Base-by-base conservation (phyloP, 2,888 invertebrate genomes). In the Chloroclysta siterata region DNA sequence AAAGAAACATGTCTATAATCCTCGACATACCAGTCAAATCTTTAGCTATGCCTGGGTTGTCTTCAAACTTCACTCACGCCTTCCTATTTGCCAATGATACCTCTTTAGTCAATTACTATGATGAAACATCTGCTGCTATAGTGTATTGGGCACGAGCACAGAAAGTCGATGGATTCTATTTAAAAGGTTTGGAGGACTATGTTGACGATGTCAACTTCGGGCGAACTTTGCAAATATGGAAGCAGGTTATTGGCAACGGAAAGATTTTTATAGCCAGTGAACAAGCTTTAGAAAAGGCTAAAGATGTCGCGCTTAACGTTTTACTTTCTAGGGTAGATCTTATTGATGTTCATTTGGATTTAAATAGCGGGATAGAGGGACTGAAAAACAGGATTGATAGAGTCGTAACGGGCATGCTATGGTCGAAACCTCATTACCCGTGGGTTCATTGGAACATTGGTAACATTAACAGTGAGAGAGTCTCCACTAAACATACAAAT, bases 121-220 rank as follows among this genome's bases (percentile, higher is more conserved):
- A 93, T 71, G 75, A 78, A 36, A 91, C 90, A 57, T 82, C 91
- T 55, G 78, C 75, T 60, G 89, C 91, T 10, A 87, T 91, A 56
- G 80, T 80, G 8, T 85, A 80, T 73, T 92, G 90, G 87, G 80
- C 85, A n/a, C 78, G 95, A 28, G 88, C 94, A n/a, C 93, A 95
- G 68, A 97, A 96, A 7, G 96, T 98, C 3, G 97, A 98, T 85
- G 99, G 98, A 0, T 97, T 99, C 84, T 97, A 98, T 81, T 88
- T 98, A 7, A 97, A 97, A 83, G 96, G 96, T 10, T 84, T 97
- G 22, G 96, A 97, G 77, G 85, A 94, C 65, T 94, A 95, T 76
- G 90, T 94, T 4, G 89, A 94, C 46, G 95, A 96, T 73, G 81
- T 87, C 0, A 88, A 94, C 75, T 95, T 96, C 72, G 85, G 90